These are phyloP conservation scores for Drosophila nebulosa DNA, from an alignment of 1,140 invertebrate genomes.

Conservation along the genomic window DNA sequence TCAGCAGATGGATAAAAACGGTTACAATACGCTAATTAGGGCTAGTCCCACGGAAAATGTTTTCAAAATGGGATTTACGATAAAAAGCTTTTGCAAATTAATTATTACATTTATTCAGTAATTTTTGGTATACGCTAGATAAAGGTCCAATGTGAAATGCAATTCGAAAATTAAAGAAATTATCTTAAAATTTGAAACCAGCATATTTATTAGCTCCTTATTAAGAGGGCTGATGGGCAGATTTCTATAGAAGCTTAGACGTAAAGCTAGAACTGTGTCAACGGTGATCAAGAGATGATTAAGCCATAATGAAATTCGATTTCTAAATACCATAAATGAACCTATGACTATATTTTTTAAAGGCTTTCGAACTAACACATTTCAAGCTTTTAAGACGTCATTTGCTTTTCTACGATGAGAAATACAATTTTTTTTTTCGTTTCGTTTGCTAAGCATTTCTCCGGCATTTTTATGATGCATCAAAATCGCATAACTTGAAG, in stretches of 20 bases:
- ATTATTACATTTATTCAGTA: neutral
- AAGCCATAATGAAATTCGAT: too few species aligned
- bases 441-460: conserved; percentile 5
- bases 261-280: too few species aligned
- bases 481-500: conserved; percentile 12
- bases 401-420: neutral
- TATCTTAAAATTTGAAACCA: too few species aligned
- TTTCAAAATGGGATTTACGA: neutral
- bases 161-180: neutral
- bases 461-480: conserved; percentile 13
- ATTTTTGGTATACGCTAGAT: neutral
- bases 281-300: too few species aligned
- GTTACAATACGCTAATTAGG: neutral
- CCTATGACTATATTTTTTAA: neutral
- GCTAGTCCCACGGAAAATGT: neutral
- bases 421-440: neutral
- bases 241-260: too few species aligned
- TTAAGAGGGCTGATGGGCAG: too few species aligned
- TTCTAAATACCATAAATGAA: too few species aligned
- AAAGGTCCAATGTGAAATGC: neutral
- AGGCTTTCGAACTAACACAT: neutral
- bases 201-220: too few species aligned
- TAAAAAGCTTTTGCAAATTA: neutral
- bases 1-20: neutral
- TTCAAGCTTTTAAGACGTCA: neutral